Percentiles rank a stretch among this genome's conserved stretches.
Conservation (phyloP, 2,888 invertebrate genomes). For the Clitarchus hookeri region DNA sequence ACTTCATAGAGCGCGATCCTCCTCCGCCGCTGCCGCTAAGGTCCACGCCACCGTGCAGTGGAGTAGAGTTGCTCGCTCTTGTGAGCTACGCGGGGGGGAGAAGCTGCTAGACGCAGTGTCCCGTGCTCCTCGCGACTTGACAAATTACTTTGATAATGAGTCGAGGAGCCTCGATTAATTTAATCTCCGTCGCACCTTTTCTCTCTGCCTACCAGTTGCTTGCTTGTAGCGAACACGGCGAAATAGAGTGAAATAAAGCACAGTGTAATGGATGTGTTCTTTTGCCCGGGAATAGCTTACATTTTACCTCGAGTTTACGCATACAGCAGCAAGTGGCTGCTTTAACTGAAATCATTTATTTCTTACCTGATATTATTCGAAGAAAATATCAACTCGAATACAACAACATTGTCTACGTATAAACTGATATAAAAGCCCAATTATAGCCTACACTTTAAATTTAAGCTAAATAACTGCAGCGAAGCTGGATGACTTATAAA, state of each 20-base stretch:
- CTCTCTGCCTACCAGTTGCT: not conserved
- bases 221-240: not conserved
- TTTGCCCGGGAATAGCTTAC: not conserved
- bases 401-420: too few species aligned
- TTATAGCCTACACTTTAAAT: too few species aligned
- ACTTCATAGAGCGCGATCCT: not conserved
- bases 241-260: not conserved
- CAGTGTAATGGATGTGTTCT: not conserved
- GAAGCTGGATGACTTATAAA: too few species aligned
- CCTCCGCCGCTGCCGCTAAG: not conserved
- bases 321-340: not conserved
- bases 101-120: too few species aligned
- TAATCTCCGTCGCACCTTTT: conserved; percentile 21
- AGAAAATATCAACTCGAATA: too few species aligned
- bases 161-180: conserved; percentile 16
- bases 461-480: too few species aligned
- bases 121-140: not conserved
- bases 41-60: not conserved
- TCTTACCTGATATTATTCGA: too few species aligned
- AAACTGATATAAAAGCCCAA: too few species aligned
- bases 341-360: too few species aligned
- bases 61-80: not conserved
- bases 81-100: not conserved
- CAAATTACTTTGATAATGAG: conserved; percentile 23
- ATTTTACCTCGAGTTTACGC: not conserved